Evolutionary conservation across 1,140 invertebrate species (phyloP).

Genomic region (Macrostomum lignano): DNA sequence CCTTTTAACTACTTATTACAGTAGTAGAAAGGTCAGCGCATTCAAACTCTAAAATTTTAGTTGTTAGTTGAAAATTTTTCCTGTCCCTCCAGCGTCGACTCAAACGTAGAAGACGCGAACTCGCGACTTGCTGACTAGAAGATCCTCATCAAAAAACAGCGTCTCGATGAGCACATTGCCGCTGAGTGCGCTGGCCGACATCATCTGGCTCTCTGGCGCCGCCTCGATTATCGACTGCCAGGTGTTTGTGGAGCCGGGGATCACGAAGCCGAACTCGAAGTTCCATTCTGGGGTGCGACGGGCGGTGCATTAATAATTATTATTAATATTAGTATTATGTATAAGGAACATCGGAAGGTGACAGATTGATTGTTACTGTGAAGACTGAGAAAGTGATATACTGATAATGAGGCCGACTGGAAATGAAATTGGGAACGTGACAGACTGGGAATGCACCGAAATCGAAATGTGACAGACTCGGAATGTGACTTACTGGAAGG

Average conservation of each 20-base stretch:
- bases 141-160: conserved; percentile 79
- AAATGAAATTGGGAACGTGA: too few relatives aligned
- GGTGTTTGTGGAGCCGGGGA: conserved; percentile 89
- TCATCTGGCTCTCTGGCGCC: conserved; percentile 95
- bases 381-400: too few relatives aligned
- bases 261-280: conserved; percentile 96
- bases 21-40: too few relatives aligned
- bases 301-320: conserved; percentile 31
- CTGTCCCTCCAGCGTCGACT: conserved; percentile 10
- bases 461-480: too few relatives aligned
- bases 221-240: conserved; percentile 95
- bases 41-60: neutral
- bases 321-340: too few relatives aligned
- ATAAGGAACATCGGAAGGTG: too few relatives aligned
- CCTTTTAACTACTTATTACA: too few relatives aligned
- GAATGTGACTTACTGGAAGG: too few relatives aligned
- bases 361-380: too few relatives aligned
- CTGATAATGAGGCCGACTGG: too few relatives aligned
- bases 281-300: conserved; percentile 70
- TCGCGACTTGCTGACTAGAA: conserved; percentile 69
- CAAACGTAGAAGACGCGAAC: conserved; percentile 81
- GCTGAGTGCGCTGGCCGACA: conserved; percentile 78
- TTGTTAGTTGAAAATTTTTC: neutral
- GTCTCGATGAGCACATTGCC: conserved; percentile 96
- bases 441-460: too few relatives aligned